Conservation (phyloP, 1,140 invertebrate species). For the Trichoplusia ni region DNA sequence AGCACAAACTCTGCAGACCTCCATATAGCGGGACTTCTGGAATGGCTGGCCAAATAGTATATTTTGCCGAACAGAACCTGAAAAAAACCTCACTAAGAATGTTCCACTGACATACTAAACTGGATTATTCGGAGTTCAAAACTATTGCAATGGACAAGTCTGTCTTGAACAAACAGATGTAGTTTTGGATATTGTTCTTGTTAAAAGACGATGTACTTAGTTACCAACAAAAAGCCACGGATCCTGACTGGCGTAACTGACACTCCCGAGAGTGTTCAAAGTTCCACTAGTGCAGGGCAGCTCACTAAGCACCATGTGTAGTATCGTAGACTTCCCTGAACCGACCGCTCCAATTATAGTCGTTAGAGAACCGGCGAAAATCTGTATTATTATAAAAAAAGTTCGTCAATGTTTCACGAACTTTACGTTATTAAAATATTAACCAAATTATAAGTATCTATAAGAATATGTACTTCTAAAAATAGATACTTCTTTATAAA, state of each 20-base stretch:
- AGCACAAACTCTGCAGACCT: constrained; percentile 83
- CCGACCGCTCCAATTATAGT: constrained; percentile 71
- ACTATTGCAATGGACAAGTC: too few species aligned
- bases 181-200: neutral
- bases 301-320: constrained; percentile 88
- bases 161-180: neutral
- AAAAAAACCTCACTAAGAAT: too few species aligned
- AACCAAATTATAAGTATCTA: too few species aligned
- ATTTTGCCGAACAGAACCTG: constrained; percentile 85
- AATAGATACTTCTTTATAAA: too few species aligned
- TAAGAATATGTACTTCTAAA: neutral
- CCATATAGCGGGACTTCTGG: constrained; percentile 84
- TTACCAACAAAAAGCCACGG: constrained; percentile 88
- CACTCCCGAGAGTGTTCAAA: constrained; percentile 82
- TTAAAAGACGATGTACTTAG: neutral
- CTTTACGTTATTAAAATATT: too few species aligned
- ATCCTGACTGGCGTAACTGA: constrained; percentile 89
- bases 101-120: too few species aligned
- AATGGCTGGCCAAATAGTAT: constrained; percentile 89
- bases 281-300: constrained; percentile 84
- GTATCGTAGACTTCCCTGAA: constrained; percentile 84
- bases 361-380: constrained; percentile 52
- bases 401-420: neutral
- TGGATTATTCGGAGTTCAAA: too few species aligned
- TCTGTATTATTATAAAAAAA: constrained; percentile 38